Evolutionary conservation across 2,888 invertebrate genomes (phyloP), one percentile per base, ranked within the genome.

Genomic region (Exephanes ischioxanthus): DNA sequence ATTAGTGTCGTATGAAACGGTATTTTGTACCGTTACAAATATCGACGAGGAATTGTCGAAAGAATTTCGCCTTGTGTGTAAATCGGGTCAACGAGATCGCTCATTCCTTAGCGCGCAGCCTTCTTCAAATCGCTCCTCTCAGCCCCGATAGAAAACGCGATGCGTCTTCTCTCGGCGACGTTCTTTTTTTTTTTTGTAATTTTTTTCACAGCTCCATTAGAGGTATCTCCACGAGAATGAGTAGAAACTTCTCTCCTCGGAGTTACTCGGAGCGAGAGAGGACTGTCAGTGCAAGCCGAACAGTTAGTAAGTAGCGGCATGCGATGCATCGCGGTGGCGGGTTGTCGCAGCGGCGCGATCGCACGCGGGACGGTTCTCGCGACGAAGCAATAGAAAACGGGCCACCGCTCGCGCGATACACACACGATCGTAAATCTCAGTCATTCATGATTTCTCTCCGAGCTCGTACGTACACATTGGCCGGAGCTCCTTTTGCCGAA

Each of bases 361-460:
- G 61, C 61, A 37, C 41, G 66, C 19, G 53, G 55, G 55, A 68
- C 48, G 61, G 26, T 41, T 58, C 41, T 58, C 72, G 66, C 67
- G 26, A 33, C 80, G 48, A 72, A 81, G 78, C 78, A 83, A 85
- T 87, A 85, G 87, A 87, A 87, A 87, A 85, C 81, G 77, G 78
- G 83, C 79, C 75, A 80, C 63, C 75, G 79, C 72, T 30, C 66
- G 78, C 71, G 75, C 63, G 73, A 70, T 76, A 61, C 78, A 61
- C 61, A 58, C 78, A 67, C 61, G 87, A 85, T 87, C 88, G 86
- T 86, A 88, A 87, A 87, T 84, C 85, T 85, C 80, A 87, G 84
- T 86, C 87, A 88, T 88, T 87, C 83, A 86, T 88, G 87, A 88
- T 88, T 88, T 88, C 88, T 87, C 88, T 86, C 63, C 78, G 72